Conservation (phyloP, 2,113 vertebrate species). For the Hippocampus mohnikei region DNA sequence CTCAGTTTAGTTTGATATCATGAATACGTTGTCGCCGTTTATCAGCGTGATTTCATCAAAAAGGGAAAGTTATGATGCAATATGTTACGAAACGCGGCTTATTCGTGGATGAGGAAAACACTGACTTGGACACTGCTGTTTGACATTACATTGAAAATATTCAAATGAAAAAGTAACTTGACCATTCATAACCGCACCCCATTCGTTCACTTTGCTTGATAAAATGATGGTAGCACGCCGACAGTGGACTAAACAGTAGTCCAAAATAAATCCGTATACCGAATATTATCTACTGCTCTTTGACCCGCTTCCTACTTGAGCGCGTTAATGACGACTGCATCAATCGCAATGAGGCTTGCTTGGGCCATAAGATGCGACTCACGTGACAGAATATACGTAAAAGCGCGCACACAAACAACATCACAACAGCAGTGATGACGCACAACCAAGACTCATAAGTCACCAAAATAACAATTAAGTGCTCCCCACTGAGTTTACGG, state of each 20-base stretch:
- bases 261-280: background rate
- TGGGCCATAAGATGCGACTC: background rate
- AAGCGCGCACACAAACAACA: background rate
- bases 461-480: background rate
- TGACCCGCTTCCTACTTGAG: background rate
- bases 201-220: background rate
- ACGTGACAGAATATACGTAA: background rate
- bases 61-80: background rate
- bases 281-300: background rate
- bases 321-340: background rate
- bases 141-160: background rate
- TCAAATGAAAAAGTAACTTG: too few relatives aligned
- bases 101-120: conserved; percentile 1
- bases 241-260: background rate
- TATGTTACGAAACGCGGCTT: background rate
- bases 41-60: too few relatives aligned
- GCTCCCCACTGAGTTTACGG: background rate
- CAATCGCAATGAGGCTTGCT: background rate
- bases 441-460: background rate
- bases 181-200: too few relatives aligned
- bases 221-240: background rate
- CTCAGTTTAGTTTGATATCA: background rate
- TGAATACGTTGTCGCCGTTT: background rate
- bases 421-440: background rate
- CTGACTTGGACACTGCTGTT: background rate